A percentile compares a stretch with the other conserved stretches of the same genome.
Conservation (phyloP, 2,797 vertebrate species). For the Mustela erminea region DNA sequence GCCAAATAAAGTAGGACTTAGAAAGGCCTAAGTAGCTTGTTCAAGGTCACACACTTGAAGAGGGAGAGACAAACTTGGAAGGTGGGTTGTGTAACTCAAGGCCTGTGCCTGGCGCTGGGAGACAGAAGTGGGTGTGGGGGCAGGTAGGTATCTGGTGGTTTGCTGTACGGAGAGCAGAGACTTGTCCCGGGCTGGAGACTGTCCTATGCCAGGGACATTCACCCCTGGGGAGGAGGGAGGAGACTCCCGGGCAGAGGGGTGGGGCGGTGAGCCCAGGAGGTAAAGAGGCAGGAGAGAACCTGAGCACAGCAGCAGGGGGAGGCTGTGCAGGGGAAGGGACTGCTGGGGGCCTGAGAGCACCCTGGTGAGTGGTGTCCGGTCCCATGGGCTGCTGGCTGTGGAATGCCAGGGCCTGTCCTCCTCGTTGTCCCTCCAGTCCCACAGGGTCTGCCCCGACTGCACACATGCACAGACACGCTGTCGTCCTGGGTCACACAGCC, state of each 20-base stretch:
- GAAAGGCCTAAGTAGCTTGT: not conserved
- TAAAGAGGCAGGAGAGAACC: not conserved
- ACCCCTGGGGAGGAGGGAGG: no score
- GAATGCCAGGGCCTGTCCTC: not conserved
- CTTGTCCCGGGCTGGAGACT: not conserved
- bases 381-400: not conserved
- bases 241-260: not conserved
- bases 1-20: not conserved
- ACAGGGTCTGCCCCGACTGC: not conserved
- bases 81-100: not conserved
- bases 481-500: not conserved
- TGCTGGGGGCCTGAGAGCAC: not conserved
- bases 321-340: not conserved
- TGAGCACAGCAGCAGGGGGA: not conserved
- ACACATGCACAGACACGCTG: not conserved
- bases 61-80: not conserved
- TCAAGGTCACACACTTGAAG: not conserved
- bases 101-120: not conserved
- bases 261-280: not conserved
- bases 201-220: not conserved
- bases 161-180: not conserved
- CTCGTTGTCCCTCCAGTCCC: not conserved
- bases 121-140: not conserved
- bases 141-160: not conserved
- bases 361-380: rapidly evolving